Evolutionary conservation across 2,888 invertebrate species (phyloP).

Genomic region (Gisinianus flammeolus): DNA sequence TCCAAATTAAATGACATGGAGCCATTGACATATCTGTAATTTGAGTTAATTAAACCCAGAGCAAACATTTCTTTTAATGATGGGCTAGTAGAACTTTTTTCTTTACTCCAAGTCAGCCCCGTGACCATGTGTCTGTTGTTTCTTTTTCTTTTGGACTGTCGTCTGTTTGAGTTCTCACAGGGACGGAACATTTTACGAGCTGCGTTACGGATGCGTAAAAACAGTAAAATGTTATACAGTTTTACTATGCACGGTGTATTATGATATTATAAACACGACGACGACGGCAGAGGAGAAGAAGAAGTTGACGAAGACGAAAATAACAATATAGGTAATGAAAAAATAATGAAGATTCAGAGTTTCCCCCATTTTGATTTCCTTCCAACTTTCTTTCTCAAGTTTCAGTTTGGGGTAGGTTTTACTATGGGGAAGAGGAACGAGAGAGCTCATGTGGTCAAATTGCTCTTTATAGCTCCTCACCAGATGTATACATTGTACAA

Average conservation of each 20-base stretch:
- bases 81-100: too few relatives aligned
- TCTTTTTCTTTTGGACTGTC: neutral
- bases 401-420: too few relatives aligned
- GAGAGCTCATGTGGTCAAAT: too few relatives aligned
- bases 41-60: too few relatives aligned
- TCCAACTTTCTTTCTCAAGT: neutral
- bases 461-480: too few relatives aligned
- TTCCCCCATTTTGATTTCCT: neutral
- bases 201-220: slow-evolving; percentile 1
- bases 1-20: too few relatives aligned
- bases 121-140: neutral
- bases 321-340: neutral
- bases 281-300: too few relatives aligned
- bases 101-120: neutral
- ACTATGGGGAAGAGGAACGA: neutral
- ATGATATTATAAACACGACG: too few relatives aligned
- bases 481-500: too few relatives aligned
- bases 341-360: neutral
- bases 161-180: neutral
- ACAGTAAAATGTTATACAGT: neutral
- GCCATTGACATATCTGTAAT: too few relatives aligned
- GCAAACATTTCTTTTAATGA: too few relatives aligned
- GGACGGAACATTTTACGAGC: slow-evolving; percentile 5
- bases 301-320: too few relatives aligned
- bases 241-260: neutral